A percentile compares a stretch with the other conserved stretches of the same genome.
Evolutionary conservation across 2,888 invertebrate genomes (phyloP).

Genomic region (Pollenia griseotomentosa): DNA sequence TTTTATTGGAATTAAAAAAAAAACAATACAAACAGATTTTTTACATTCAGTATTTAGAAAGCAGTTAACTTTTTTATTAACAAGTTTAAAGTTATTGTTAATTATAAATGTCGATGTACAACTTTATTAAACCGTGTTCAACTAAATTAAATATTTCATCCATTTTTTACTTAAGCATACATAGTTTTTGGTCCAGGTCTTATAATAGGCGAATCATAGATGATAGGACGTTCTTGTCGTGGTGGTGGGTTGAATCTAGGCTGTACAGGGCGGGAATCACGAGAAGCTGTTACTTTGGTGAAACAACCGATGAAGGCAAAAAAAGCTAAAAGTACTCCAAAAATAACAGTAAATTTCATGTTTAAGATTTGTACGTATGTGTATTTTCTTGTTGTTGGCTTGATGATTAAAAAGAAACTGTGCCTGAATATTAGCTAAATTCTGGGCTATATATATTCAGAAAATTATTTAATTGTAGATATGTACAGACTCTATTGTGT

Average conservation of each 20-base stretch:
- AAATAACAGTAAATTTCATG: slow-evolving; percentile 52
- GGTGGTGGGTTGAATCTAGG: slow-evolving; percentile 46
- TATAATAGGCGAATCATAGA: slow-evolving; percentile 66
- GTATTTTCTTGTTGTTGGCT: neutral
- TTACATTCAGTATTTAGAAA: no score
- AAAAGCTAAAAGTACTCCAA: slow-evolving; percentile 27
- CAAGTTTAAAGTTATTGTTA: neutral
- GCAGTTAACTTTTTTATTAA: neutral
- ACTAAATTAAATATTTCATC: neutral
- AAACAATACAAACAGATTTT: no score
- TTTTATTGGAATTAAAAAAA: no score
- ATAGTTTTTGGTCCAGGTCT: slow-evolving; percentile 61
- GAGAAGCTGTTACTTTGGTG: slow-evolving; percentile 34
- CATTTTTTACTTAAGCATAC: slow-evolving; percentile 46
- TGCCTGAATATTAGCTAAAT: neutral
- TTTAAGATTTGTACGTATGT: neutral
- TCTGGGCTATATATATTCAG: slow-evolving; percentile 21
- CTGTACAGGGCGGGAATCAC: slow-evolving; percentile 52
- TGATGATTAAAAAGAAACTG: slow-evolving; percentile 40
- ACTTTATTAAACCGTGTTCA: no score
- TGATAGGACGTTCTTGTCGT: slow-evolving; percentile 54
- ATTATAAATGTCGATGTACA: no score
- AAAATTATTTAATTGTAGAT: neutral
- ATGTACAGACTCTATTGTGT: neutral
- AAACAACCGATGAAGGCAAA: slow-evolving; percentile 52